A percentile compares a stretch with the other conserved stretches of the same genome.
These are phyloP conservation scores for Cochlearius cochlearius DNA, from an alignment of 2,113 vertebrate species.

Conservation along the genomic window DNA sequence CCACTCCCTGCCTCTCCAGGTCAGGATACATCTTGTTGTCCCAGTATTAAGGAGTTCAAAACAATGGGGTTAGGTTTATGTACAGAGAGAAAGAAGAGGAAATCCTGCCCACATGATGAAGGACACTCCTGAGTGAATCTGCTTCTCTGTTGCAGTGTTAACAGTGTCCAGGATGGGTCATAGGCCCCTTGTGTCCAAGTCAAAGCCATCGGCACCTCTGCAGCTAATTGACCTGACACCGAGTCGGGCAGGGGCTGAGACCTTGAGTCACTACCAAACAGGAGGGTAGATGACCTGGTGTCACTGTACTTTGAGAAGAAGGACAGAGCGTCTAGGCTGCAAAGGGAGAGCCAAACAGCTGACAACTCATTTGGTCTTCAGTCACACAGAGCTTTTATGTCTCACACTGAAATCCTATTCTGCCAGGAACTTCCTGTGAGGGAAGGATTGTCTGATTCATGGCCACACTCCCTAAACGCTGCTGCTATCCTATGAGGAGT, in stretches of 20 bases:
- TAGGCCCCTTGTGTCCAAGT: neutral
- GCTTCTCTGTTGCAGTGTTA: neutral
- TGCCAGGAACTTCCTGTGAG: neutral
- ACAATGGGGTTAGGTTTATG: neutral
- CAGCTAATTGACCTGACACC: neutral
- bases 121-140: neutral
- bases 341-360: neutral
- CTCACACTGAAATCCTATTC: neutral
- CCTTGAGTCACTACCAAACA: neutral
- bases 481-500: neutral
- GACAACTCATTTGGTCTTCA: neutral
- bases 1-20: neutral
- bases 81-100: neutral
- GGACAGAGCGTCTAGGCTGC: neutral
- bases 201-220: neutral
- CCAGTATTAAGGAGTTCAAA: neutral
- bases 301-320: neutral
- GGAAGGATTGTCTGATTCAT: neutral
- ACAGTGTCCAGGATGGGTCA: no score
- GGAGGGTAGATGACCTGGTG: neutral
- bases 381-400: neutral
- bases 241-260: neutral
- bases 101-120: neutral
- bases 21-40: neutral
- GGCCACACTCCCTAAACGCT: neutral